Evolutionary conservation across 2,888 invertebrate genomes (phyloP), one percentile per base, ranked within the genome.

Genomic region (Bugula neritina): DNA sequence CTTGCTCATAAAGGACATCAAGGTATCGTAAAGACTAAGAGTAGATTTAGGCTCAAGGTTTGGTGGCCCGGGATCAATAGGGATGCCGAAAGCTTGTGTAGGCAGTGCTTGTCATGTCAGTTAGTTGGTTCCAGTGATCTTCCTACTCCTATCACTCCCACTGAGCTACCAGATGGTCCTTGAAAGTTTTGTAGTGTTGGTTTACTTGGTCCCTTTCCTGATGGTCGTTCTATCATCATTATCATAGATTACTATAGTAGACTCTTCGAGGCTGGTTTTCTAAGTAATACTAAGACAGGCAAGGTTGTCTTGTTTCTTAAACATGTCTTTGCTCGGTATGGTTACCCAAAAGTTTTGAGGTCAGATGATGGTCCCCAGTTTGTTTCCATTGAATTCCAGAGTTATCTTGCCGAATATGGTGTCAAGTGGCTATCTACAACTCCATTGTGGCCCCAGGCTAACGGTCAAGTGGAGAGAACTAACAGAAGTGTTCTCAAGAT

Each of bases 201-300:
- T 13, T 63, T 63, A 10, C 25, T 13, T 29, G 25, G 25, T 57
- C 57, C 27, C 27, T 31, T 63, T 31, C 43, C 63, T 29, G 31
- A 25, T 29, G 63, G 63, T 25, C 29, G 31, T 13, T 29, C 29
- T 63, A 31, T 63, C 10, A 10, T 63, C 3, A 31, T 63, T n/a
- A 31, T 63, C 10, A 34, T 63, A 31, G 63, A 63, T 31, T 63
- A 63, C n/a, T 63, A 25, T 63, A 63, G 63, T n/a, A 25, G 63
- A 13, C 31, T 25, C 31, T 63, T 10, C n/a, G 27, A 63, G 31
- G 29, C n/a, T 29, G 17, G 2, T 2, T 57, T 63, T 63, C 5
- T 63, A 5, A 63, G 34, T 5, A 31, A 10, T 63, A 63, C 63
- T 29, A 63, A 25, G 27, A 31, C 63, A 29, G 34, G 31, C 31